A percentile compares a stretch with the other conserved stretches of the same genome.
Evolutionary conservation across 2,888 invertebrate species (phyloP).

Genomic region (Nomada ruficornis): DNA sequence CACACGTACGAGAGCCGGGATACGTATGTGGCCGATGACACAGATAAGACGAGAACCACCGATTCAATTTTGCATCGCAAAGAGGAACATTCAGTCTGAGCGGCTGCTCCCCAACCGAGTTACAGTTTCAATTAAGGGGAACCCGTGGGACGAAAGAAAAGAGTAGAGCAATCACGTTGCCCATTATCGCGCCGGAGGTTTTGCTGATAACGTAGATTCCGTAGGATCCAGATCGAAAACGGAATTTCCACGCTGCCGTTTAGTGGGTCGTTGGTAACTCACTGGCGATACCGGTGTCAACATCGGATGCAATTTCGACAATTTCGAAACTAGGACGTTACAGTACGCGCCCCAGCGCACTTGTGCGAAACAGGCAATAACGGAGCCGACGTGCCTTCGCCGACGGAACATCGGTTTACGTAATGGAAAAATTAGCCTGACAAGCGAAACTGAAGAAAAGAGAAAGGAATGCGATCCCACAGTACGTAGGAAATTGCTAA

Average conservation of each 20-base stretch:
- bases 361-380: slow-evolving; percentile 7
- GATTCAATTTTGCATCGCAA: slow-evolving; percentile 49
- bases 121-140: slow-evolving; percentile 21
- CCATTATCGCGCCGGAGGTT: neutral
- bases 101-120: neutral
- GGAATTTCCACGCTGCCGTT: neutral
- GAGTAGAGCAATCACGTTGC: neutral
- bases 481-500: slow-evolving; percentile 9
- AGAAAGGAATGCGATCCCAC: slow-evolving; percentile 34
- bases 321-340: neutral
- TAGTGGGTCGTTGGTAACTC: neutral
- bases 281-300: neutral
- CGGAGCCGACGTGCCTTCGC: slow-evolving; percentile 8
- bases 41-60: slow-evolving; percentile 40
- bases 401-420: slow-evolving; percentile 4
- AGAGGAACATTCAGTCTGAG: slow-evolving; percentile 9
- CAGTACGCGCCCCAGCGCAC: neutral
- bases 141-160: slow-evolving; percentile 1
- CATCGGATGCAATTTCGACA: neutral
- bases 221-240: slow-evolving; percentile 9
- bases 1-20: slow-evolving; percentile 17
- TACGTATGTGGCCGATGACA: slow-evolving; percentile 33
- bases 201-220: neutral
- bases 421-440: slow-evolving; percentile 29
- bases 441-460: slow-evolving; percentile 18